phyloP scores from a whole-genome alignment of 2,888 invertebrate genomes.

The Lacanobia oleracea region DNA sequence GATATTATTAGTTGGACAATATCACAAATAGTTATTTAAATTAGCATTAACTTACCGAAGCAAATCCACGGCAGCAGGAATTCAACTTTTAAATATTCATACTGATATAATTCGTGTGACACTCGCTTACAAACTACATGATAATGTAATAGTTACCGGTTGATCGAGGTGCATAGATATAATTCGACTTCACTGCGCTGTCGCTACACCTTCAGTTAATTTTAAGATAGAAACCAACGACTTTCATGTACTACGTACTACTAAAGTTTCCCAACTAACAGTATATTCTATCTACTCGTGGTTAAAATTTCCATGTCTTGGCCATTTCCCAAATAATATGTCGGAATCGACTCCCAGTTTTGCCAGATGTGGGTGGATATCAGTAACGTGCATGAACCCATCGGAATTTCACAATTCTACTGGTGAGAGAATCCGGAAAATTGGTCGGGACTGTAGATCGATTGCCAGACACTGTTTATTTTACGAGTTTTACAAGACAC shows the following conservation, averaged over 20 bases:
- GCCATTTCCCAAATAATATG: conserved; percentile 51
- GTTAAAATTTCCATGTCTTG: conserved; percentile 43
- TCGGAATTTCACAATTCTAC: conserved; percentile 32
- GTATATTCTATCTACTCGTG: conserved; percentile 19
- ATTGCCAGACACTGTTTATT: not conserved
- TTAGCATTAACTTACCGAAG: conserved; percentile 11
- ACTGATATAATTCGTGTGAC: conserved; percentile 54
- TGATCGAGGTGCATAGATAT: conserved; percentile 69
- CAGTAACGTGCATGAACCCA: conserved; percentile 33
- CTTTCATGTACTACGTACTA: conserved; percentile 20
- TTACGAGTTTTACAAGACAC: not conserved
- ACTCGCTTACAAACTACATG: conserved; percentile 49
- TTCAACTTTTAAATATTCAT: conserved; percentile 31
- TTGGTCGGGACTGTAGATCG: not conserved
- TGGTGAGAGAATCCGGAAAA: conserved; percentile 4
- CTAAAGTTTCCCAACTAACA: not conserved
- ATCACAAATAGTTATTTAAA: conserved; percentile 38
- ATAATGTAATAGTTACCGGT: conserved; percentile 74
- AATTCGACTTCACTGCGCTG: conserved; percentile 66
- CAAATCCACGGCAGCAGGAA: conserved; percentile 22
- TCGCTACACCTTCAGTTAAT: conserved; percentile 60
- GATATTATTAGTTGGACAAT: conserved; percentile 22
- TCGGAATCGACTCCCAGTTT: conserved; percentile 29
- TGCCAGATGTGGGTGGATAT: conserved; percentile 47
- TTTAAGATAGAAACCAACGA: conserved; percentile 55